phyloP scores from a whole-genome alignment of 2,113 vertebrate genomes.

The Myotis lucifugus region DNA sequence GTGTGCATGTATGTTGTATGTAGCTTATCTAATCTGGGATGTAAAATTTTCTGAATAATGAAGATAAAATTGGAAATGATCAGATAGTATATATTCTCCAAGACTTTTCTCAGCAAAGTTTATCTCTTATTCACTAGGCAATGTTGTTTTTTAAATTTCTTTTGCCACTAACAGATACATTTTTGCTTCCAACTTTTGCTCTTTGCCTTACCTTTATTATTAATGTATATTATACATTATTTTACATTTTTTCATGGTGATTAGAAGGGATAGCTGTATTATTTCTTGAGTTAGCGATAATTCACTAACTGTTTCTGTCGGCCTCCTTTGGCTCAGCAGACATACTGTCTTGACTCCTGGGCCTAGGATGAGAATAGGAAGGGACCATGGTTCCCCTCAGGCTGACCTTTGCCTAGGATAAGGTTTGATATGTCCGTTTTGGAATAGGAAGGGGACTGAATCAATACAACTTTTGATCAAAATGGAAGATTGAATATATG shows the following conservation, averaged over 20 bases:
- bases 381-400: neutral
- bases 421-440: neutral
- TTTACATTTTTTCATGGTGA: neutral
- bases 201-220: neutral
- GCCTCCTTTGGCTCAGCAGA: neutral
- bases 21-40: neutral
- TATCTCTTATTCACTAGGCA: neutral
- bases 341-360: neutral
- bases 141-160: neutral
- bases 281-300: neutral
- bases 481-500: neutral
- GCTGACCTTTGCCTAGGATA: neutral
- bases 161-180: neutral
- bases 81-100: neutral
- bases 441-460: neutral
- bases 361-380: neutral
- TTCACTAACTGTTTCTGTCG: neutral
- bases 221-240: neutral
- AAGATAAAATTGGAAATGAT: slow-evolving; percentile 28
- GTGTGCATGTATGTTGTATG: neutral
- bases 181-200: slow-evolving; percentile 24
- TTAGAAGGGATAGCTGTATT: neutral
- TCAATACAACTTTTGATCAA: neutral
- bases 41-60: slow-evolving; percentile 26
- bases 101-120: neutral